phyloP scores from a whole-genome alignment of 2,113 vertebrate genomes.

The Hipposideros armiger region DNA sequence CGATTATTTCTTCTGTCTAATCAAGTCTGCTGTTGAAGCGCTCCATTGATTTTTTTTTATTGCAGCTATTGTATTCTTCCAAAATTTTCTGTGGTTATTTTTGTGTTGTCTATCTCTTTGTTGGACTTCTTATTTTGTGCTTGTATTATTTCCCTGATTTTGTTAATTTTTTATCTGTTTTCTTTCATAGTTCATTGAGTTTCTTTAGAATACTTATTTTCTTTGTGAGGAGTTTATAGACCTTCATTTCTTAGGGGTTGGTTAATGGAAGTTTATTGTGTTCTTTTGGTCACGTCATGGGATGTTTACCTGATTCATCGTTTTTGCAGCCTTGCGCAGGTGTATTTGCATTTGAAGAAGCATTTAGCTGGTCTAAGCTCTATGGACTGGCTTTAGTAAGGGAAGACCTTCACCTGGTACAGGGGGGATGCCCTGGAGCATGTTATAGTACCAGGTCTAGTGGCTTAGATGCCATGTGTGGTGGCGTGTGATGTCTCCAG shows the following conservation, averaged over 20 bases:
- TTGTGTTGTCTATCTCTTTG: not conserved
- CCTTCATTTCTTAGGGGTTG: not conserved
- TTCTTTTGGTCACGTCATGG: not conserved
- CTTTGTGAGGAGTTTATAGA: not conserved
- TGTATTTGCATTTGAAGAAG: slow-evolving; percentile 1
- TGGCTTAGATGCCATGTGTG: not conserved
- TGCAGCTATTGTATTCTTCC: not conserved
- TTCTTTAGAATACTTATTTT: not conserved
- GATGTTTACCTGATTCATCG: not conserved
- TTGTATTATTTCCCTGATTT: not conserved
- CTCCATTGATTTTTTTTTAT: not conserved
- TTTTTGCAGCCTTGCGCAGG: not conserved
- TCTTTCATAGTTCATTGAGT: not conserved
- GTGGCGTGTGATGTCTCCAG: not conserved
- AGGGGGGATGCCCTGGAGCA: not conserved
- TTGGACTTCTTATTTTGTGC: not conserved
- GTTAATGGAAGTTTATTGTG: not conserved
- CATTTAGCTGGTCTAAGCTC: not conserved
- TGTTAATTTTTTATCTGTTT: not conserved
- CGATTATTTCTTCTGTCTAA: not conserved
- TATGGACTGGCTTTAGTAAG: not conserved
- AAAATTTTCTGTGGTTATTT: not conserved
- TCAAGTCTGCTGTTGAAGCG: not conserved
- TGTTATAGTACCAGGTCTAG: not conserved
- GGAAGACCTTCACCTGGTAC: not conserved